Evolutionary conservation across 1,140 invertebrate genomes (phyloP), one percentile per base, ranked within the genome.

Genomic region (Formica exsecta): DNA sequence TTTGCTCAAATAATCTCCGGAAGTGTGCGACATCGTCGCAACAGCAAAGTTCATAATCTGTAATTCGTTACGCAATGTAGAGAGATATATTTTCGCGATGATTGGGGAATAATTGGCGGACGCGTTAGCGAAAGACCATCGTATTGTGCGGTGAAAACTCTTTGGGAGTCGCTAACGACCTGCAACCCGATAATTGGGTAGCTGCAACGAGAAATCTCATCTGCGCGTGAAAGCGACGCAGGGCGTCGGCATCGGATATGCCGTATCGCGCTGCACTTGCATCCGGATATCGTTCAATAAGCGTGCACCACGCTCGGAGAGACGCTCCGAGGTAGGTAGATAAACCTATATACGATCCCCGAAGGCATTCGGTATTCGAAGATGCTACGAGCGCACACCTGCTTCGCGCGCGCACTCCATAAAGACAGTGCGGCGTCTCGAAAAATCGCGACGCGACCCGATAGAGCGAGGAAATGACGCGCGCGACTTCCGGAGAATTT

Each of bases 131-230:
- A 41, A 8, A 57, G 66, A 22, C 41, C 32, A 3, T 71, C 13
- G 65, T 54, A 59, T 88, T 86, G 83, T 76, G 84, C 48, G 54
- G 48, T 19, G 51, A 59, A 74, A 71, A 81, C 75, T 83, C 80
- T 91, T 88, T 86, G 89, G 86, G 86, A 89, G 85, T 90, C 62
- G 83, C 84, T 91, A 91, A 91, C 88, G 89, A 91, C 61, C 75
- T 84, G 83, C 84, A 83, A 83, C 44, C 79, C 62, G 84, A 88
- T 91, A 91, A 91, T 91, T 91, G 90, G 89, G 89, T 48, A 64
- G 54, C 66, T 19, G 81, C 25, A 64, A 59, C 32, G 48, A 13
- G 25, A 62, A 48, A 70, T 59, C 16, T 51, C 75, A 36, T 87
- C 76, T 59, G 87, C 76, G 85, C 85, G 64, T 76, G 89, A 81